Percentiles rank a stretch among this genome's conserved stretches.
Evolutionary conservation across 2,888 invertebrate genomes (phyloP).

Genomic region (Dromius quadrimaculatus): DNA sequence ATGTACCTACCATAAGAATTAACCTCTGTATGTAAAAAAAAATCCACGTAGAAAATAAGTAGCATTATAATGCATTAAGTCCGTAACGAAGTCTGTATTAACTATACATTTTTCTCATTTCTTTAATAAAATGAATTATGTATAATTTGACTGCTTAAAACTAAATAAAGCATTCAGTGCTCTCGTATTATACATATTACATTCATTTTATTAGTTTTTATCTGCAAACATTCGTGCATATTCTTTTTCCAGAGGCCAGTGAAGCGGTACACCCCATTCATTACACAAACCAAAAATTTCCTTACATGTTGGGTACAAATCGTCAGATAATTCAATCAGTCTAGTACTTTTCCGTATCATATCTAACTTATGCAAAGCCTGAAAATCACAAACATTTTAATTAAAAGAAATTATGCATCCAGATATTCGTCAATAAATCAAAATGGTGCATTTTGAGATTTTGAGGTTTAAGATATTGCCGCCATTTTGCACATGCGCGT

Average conservation of each 20-base stretch:
- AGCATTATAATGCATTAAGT: constrained; percentile 46
- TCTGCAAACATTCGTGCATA: not conserved
- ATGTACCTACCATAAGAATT: constrained; percentile 46
- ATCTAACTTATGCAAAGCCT: constrained; percentile 61
- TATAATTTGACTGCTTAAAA: constrained; percentile 55
- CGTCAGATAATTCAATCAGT: constrained; percentile 59
- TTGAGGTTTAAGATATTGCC: too few relatives aligned
- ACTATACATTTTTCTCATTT: constrained; percentile 47
- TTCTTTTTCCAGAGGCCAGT: constrained; percentile 12
- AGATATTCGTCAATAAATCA: too few relatives aligned
- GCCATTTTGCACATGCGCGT: too few relatives aligned
- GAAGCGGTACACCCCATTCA: constrained; percentile 62
- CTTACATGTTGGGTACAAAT: constrained; percentile 60
- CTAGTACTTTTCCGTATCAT: constrained; percentile 58
- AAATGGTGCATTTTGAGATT: too few relatives aligned
- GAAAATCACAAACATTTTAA: constrained; percentile 52
- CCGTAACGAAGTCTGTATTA: constrained; percentile 48
- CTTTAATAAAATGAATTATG: constrained; percentile 54
- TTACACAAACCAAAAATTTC: constrained; percentile 62
- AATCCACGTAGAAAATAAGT: constrained; percentile 47
- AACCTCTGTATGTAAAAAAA: constrained; percentile 46
- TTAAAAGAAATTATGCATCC: not conserved
- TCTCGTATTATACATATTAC: constrained; percentile 55
- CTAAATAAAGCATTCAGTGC: constrained; percentile 64
- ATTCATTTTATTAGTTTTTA: constrained; percentile 20